Evolutionary conservation across 1,140 invertebrate species (phyloP).

Genomic region (Bactericera cockerelli): DNA sequence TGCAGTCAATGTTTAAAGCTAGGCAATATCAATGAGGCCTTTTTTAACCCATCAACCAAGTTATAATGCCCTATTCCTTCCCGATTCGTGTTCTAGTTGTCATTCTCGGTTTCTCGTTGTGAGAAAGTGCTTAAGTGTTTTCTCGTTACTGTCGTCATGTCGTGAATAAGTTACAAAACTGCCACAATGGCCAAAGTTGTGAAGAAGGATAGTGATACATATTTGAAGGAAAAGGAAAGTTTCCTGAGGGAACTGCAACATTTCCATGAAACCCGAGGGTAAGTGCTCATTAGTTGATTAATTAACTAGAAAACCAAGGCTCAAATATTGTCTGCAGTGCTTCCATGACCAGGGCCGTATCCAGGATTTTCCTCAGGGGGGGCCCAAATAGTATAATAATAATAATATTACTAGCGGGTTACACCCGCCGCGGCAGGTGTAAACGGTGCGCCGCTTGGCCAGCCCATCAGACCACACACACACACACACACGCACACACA

Average conservation of each 20-base stretch:
- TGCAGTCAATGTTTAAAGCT: no score
- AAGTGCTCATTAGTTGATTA: no score
- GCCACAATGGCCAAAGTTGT: slow-evolving; percentile 45
- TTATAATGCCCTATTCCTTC: background rate
- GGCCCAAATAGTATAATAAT: no score
- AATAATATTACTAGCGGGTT: no score
- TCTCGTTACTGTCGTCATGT: background rate
- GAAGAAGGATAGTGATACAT: slow-evolving; percentile 52
- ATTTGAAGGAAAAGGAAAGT: slow-evolving; percentile 38
- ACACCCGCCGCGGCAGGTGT: no score
- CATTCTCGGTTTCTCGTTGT: background rate
- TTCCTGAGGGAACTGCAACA: slow-evolving; percentile 66
- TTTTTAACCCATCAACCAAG: no score
- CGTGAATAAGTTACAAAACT: background rate
- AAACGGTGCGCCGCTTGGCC: background rate
- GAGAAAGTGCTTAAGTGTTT: background rate
- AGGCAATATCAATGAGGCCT: no score
- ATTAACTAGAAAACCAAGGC: background rate
- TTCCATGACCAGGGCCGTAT: no score
- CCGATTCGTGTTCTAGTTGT: background rate
- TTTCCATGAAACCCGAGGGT: slow-evolving; percentile 74
- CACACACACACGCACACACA: no score
- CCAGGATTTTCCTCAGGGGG: no score
- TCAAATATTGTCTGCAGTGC: background rate
- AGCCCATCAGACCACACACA: background rate